Percentiles rank a stretch among this genome's conserved stretches.
These are phyloP conservation scores for Poecilia wingei DNA, from an alignment of 2,797 vertebrate genomes.

Conservation along the genomic window DNA sequence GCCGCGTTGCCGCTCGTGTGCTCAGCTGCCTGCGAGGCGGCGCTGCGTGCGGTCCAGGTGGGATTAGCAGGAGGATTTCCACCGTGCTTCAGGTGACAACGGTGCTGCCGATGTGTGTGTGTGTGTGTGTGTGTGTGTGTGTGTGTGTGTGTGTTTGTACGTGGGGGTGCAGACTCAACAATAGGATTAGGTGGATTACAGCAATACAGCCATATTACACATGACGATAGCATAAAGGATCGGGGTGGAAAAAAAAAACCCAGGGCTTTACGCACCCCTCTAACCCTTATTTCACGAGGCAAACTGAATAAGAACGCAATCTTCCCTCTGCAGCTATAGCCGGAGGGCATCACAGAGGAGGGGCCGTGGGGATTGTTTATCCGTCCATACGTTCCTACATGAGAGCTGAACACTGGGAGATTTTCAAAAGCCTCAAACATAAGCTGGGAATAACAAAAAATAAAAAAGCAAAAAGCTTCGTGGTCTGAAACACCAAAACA, in stretches of 20 bases:
- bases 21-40: conserved; percentile 15
- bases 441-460: not conserved
- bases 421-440: not conserved
- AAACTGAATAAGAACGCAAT: conserved; percentile 52
- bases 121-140: too few relatives aligned
- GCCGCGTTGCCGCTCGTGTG: conserved; percentile 5
- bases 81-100: conserved; percentile 65
- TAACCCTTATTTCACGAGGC: conserved; percentile 59
- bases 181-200: conserved; percentile 82
- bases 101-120: too few relatives aligned
- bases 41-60: conserved; percentile 56
- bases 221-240: conserved; percentile 67
- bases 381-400: conserved; percentile 23
- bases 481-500: not conserved
- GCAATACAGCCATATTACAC: conserved; percentile 73
- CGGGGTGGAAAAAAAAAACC: conserved; percentile 12
- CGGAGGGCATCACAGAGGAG: conserved; percentile 26
- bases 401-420: conserved; percentile 6
- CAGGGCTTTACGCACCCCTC: conserved; percentile 46
- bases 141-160: conserved; percentile 25
- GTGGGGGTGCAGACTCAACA: conserved; percentile 59
- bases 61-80: conserved; percentile 59
- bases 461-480: not conserved
- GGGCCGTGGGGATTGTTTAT: conserved; percentile 10
- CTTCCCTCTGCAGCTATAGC: conserved; percentile 43